Base-by-base conservation (phyloP, 2,113 vertebrate species). In the Coregonus clupeaformis region DNA sequence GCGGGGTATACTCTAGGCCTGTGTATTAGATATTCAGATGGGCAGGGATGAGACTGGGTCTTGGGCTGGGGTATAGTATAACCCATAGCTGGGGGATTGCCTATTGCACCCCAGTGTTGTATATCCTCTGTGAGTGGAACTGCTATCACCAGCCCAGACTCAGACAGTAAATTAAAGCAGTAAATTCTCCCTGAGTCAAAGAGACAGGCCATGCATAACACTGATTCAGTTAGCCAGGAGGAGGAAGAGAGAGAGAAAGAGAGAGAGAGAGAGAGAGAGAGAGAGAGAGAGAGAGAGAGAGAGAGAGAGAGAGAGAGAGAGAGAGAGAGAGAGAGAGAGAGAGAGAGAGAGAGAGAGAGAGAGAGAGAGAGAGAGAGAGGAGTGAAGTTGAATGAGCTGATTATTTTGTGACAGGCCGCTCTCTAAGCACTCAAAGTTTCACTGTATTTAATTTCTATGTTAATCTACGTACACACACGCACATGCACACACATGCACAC, bases 141-240 rank as follows among this genome's bases (percentile, higher is more conserved):
- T 60, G 57, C 57, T 22, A 65, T 60, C 57, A 22, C n/a, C 57
- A 60, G 20, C 6, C 57, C 6, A 22, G 20, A 78, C 60, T 81
- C 79, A 29, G 65, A 73, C 75, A 74, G 71, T 73, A 78, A 85
- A 73, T 52, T 42, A 68, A 29, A 12, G 59, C 60, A 80, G 78
- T 74, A 79, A 75, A 86, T 49, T 60, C 20, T 16, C 57, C 49
- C 49, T 22, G 57, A 77, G 73, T 82, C 79, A 80, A 72, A 67
- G 65, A 30, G 70, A 22, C 83, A 71, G 80, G 66, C 72, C 80
- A 80, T 68, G 76, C 76, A 76, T 81, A 78, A 74, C 80, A 84
- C 76, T 71, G 75, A 80, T 68, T 84, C 77, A 80, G 77, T 72
- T 24, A 74, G 73, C 78, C 72, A 76, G 14, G 24, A 57, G 25